These are phyloP conservation scores for Strix aluco DNA, from an alignment of 2,113 vertebrate genomes.

Conservation along the genomic window DNA sequence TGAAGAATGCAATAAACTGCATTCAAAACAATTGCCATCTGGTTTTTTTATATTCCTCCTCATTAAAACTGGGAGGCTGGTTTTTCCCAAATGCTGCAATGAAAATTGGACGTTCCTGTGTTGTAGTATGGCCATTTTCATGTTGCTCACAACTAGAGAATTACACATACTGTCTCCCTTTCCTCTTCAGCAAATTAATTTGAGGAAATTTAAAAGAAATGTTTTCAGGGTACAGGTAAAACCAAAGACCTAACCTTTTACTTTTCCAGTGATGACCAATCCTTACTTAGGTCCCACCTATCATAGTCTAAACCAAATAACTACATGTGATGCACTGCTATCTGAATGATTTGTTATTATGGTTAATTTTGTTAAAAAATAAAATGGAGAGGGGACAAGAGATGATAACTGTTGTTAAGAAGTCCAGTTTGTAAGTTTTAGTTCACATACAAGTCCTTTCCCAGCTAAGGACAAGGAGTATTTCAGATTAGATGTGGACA, in stretches of 20 bases:
- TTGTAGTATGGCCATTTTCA: background rate
- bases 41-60: background rate
- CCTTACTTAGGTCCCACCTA: background rate
- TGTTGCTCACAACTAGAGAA: background rate
- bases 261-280: background rate
- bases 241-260: background rate
- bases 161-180: background rate
- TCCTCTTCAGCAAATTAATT: background rate
- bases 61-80: background rate
- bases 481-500: background rate
- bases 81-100: background rate
- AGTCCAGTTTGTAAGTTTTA: background rate
- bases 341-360: background rate
- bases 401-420: background rate
- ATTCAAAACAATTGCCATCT: background rate
- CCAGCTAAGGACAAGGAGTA: background rate
- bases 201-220: background rate
- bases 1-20: background rate
- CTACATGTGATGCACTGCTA: background rate
- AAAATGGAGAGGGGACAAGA: background rate
- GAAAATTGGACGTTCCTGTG: background rate
- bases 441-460: background rate
- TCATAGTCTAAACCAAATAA: background rate
- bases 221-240: background rate
- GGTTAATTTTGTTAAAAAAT: background rate